Conservation (phyloP, 2,888 invertebrate species). For the Hydriomena furcata region DNA sequence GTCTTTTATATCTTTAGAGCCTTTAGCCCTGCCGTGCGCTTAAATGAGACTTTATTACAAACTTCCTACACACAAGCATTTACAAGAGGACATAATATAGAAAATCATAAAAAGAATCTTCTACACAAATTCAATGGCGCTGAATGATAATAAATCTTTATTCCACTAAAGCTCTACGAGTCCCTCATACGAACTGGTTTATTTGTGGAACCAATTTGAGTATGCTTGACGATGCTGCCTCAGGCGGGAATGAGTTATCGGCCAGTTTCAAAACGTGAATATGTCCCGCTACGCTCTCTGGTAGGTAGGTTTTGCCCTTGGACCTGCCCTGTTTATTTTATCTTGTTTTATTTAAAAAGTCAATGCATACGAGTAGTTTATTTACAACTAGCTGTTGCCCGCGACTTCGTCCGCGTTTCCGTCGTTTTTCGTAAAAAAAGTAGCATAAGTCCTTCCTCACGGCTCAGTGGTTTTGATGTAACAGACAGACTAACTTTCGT, state of each 20-base stretch:
- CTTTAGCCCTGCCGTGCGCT: too few relatives aligned
- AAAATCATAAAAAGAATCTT: slow-evolving; percentile 10
- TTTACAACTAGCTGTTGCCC: too few relatives aligned
- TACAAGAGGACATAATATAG: slow-evolving; percentile 17
- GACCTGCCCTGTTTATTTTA: slow-evolving; percentile 17
- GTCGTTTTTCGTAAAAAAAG: too few relatives aligned
- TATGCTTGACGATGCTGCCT: slow-evolving; percentile 52
- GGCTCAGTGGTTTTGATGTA: too few relatives aligned
- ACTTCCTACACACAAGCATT: slow-evolving; percentile 9
- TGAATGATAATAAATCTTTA: slow-evolving; percentile 35
- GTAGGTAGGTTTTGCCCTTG: slow-evolving; percentile 23
- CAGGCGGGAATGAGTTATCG: slow-evolving; percentile 34
- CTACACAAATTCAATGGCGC: slow-evolving; percentile 23
- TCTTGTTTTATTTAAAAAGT: slow-evolving; percentile 14
- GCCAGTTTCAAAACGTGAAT: slow-evolving; percentile 51
- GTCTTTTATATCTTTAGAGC: too few relatives aligned
- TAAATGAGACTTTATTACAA: slow-evolving; percentile 1
- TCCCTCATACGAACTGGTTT: slow-evolving; percentile 43
- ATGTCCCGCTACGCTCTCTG: slow-evolving; percentile 41
- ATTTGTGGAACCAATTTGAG: slow-evolving; percentile 62
- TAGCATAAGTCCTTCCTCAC: too few relatives aligned
- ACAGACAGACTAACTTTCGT: too few relatives aligned
- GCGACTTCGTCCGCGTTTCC: too few relatives aligned
- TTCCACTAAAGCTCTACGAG: slow-evolving; percentile 34
- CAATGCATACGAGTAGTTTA: not conserved